Percentiles rank a stretch among this genome's conserved stretches.
These are phyloP conservation scores for Aotus griseimembra DNA, from an alignment of 2,797 vertebrate genomes.

Conservation along the genomic window DNA sequence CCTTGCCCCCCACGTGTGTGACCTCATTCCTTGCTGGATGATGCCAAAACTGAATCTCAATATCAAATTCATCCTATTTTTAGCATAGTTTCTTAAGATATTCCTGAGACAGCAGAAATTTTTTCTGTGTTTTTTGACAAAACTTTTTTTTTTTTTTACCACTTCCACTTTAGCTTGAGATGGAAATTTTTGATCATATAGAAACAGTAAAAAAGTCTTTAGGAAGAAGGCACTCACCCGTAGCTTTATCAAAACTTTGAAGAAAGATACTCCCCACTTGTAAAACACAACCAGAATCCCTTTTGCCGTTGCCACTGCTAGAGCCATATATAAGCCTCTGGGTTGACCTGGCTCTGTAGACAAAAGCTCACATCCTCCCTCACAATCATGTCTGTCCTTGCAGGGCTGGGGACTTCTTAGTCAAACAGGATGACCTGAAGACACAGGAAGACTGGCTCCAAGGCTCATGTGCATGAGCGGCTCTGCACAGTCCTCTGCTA, in stretches of 20 bases:
- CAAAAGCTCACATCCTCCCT: rapidly evolving
- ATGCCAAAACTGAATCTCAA: neutral
- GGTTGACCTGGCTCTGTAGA: neutral
- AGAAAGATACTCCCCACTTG: neutral
- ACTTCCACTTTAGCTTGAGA: neutral
- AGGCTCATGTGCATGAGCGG: neutral
- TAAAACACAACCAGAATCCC: neutral
- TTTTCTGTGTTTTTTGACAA: neutral
- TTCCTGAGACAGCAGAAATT: neutral
- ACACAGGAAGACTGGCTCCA: neutral
- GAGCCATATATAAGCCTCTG: neutral
- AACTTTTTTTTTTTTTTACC: neutral
- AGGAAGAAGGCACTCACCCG: neutral
- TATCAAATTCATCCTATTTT: neutral
- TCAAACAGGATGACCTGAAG: neutral
- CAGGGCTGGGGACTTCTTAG: no score
- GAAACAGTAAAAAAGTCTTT: slow-evolving; percentile 8
- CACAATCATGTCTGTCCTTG: no score
- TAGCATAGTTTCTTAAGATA: neutral
- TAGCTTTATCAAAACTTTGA: slow-evolving; percentile 21
- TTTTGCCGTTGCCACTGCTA: neutral
- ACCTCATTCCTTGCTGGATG: neutral
- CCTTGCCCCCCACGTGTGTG: neutral
- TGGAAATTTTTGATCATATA: slow-evolving; percentile 17
- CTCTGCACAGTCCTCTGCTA: neutral